Base-by-base conservation (phyloP, 2,888 invertebrate genomes). In the Hypena proboscidalis region DNA sequence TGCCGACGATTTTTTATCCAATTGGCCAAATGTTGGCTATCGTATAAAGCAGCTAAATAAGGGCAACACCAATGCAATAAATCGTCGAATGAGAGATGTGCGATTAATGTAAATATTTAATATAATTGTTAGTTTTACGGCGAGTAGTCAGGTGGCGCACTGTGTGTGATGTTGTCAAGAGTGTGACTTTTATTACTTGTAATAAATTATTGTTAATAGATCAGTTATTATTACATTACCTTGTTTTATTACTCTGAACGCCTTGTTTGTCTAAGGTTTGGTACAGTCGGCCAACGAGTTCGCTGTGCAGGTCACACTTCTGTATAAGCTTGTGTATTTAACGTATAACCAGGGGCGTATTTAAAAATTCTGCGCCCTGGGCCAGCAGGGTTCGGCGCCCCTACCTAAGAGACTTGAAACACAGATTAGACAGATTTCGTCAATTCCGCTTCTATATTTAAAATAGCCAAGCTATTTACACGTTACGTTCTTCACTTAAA, bases 131-230 rank as follows among this genome's bases (percentile, higher is more conserved):
- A 80, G 74, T 70, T 74, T 72, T 55, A 60, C 67, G 38, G 26
- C 42, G 60, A 19, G 64, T 65, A 75, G 74, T 68, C 74, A 66
- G 70, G 70, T 59, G 67, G 67, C 72, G 72, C 85, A 80, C 80
- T 68, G 77, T 67, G 81, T 83, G 85, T 81, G 69, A 70, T 74
- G 69, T 77, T 77, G 80, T 80, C 76, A 67, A 73, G 80, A 75
- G 77, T 76, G 85, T 85, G 83, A 73, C 80, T 85, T 85, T 85
- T 82, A 83, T 81, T 81, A 82, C 60, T 65, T 81, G 81, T 85
- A 85, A 86, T 86, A 85, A 87, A 85, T 86, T 89, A 88, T 89
- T 88, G 88, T 90, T 89, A 90, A 88, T 90, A 90, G 83, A 90
- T 87, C 77, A 78, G 84, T 83, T 87, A 86, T 85, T 85, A 86